These are phyloP conservation scores for Drosophila lutescens DNA, from an alignment of 2,888 invertebrate genomes.

Conservation along the genomic window DNA sequence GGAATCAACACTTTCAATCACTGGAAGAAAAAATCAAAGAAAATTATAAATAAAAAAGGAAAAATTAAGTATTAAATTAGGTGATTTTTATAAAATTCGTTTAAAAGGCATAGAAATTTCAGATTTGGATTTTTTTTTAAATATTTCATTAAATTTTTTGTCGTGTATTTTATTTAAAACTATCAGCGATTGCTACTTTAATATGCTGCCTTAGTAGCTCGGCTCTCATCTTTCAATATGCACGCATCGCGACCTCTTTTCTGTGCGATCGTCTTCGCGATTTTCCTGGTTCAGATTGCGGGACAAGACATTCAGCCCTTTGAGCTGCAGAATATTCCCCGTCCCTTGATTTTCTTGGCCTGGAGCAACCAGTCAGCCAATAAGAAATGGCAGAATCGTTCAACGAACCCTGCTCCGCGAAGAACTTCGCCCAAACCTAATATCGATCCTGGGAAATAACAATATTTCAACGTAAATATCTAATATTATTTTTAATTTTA, in stretches of 20 bases:
- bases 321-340: not conserved
- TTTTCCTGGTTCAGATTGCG: not conserved
- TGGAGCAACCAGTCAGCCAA: not conserved
- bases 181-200: not conserved
- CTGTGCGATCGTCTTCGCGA: not conserved
- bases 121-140: no score
- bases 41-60: not conserved
- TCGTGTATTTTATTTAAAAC: not conserved
- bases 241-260: not conserved
- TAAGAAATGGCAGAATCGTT: not conserved
- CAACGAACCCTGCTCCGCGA: not conserved
- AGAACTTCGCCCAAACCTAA: not conserved
- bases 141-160: not conserved
- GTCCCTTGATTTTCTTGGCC: not conserved
- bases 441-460: not conserved
- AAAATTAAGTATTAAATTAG: no score
- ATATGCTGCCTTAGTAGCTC: not conserved
- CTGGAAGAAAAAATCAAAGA: not conserved
- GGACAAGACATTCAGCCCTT: not conserved
- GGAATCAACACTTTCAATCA: not conserved
- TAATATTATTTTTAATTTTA: no score
- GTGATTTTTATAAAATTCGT: no score
- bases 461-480: not conserved
- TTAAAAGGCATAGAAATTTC: not conserved
- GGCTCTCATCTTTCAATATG: not conserved